Evolutionary conservation across 1,140 invertebrate genomes (phyloP).

Genomic region (Drosophila watanabei): DNA sequence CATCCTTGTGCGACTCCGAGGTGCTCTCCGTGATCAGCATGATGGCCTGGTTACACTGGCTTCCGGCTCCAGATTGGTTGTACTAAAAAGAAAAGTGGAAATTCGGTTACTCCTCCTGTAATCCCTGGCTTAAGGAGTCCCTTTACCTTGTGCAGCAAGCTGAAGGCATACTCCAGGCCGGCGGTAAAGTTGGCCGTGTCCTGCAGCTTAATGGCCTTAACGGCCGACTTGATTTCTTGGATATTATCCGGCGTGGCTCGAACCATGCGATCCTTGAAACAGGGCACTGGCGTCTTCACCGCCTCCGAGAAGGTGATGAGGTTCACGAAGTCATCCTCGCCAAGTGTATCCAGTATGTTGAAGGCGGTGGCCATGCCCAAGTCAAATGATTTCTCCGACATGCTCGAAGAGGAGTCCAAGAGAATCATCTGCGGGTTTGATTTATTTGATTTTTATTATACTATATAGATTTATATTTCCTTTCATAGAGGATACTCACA

Average conservation of each 20-base stretch:
- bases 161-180: slow-evolving; percentile 95
- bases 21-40: slow-evolving; percentile 98
- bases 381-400: slow-evolving; percentile 93
- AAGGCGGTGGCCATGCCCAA: slow-evolving; percentile 94
- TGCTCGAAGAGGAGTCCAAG: slow-evolving; percentile 95
- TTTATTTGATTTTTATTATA: background rate
- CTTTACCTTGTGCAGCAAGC: slow-evolving; percentile 94
- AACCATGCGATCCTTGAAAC: slow-evolving; percentile 95
- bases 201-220: slow-evolving; percentile 89
- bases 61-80: slow-evolving; percentile 92
- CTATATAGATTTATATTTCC: background rate
- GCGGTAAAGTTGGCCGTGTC: slow-evolving; percentile 97
- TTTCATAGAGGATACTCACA: slow-evolving; percentile 65
- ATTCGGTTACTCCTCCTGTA: background rate
- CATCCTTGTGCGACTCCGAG: slow-evolving; percentile 88
- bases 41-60: slow-evolving; percentile 99
- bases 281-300: slow-evolving; percentile 92
- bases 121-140: background rate
- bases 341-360: slow-evolving; percentile 96
- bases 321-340: slow-evolving; percentile 98
- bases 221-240: slow-evolving; percentile 91
- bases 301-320: slow-evolving; percentile 93
- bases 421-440: slow-evolving; percentile 89
- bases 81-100: slow-evolving; percentile 87
- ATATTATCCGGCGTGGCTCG: slow-evolving; percentile 95